Evolutionary conservation across 1,140 invertebrate species (phyloP).

Genomic region (Drosophila ironensis): DNA sequence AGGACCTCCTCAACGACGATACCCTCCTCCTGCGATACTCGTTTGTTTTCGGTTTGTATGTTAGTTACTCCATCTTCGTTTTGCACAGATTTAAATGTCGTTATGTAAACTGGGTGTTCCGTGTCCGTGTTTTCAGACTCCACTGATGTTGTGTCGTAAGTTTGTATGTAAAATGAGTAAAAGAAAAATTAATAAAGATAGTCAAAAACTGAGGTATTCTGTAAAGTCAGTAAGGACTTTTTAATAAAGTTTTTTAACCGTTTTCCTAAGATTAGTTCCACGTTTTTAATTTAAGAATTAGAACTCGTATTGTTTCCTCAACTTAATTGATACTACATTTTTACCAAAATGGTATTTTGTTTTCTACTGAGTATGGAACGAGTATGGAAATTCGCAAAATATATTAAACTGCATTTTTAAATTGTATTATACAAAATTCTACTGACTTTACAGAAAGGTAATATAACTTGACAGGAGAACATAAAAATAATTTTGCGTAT

Average conservation of each 20-base stretch:
- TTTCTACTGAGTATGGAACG: too few relatives aligned
- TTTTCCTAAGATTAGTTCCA: too few relatives aligned
- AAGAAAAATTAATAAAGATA: constrained; percentile 58
- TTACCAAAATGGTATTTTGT: too few relatives aligned
- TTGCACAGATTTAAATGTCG: constrained; percentile 81
- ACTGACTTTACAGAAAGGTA: not conserved
- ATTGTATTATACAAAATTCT: constrained; percentile 1
- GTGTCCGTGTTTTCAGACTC: constrained; percentile 64
- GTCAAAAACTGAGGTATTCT: too few relatives aligned
- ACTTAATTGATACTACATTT: too few relatives aligned
- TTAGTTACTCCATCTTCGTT: constrained; percentile 73
- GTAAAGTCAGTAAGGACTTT: too few relatives aligned
- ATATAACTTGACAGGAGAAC: not conserved
- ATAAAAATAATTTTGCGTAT: constrained; percentile 47
- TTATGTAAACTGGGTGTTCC: constrained; percentile 78
- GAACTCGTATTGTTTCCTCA: too few relatives aligned
- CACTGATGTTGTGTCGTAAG: constrained; percentile 43
- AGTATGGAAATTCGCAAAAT: too few relatives aligned
- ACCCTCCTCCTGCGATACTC: constrained; percentile 73
- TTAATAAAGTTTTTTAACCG: too few relatives aligned
- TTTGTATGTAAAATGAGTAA: constrained; percentile 41
- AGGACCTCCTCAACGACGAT: constrained; percentile 80
- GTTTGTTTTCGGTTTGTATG: constrained; percentile 75
- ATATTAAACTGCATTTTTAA: too few relatives aligned
- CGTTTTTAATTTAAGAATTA: too few relatives aligned